Conservation (phyloP, 2,888 invertebrate genomes). For the Lissonota sp. region DNA sequence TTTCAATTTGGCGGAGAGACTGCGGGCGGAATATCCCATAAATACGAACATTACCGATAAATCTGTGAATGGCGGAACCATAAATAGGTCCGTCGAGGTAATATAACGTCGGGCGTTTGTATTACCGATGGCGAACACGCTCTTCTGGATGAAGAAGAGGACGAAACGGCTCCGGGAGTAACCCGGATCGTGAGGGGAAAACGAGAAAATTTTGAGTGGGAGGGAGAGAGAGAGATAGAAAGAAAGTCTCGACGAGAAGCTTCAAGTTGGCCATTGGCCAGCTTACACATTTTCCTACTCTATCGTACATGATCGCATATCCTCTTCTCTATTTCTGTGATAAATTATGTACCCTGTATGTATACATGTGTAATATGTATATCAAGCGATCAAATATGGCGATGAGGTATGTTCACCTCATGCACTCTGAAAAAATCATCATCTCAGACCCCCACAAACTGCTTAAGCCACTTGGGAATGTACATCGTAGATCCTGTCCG, state of each 20-base stretch:
- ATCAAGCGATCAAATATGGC: no score
- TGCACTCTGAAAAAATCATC: no score
- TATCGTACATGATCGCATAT: conserved; percentile 6
- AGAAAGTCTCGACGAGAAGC: conserved; percentile 58
- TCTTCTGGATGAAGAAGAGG: no score
- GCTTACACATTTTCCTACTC: conserved; percentile 76
- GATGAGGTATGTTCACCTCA: no score
- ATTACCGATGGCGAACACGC: conserved; percentile 60
- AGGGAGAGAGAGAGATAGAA: conserved; percentile 51
- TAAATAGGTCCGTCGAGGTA: conserved; percentile 71
- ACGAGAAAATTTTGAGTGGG: neutral
- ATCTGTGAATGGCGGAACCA: conserved; percentile 74
- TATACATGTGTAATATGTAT: no score
- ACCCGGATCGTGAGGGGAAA: no score
- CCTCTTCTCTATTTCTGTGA: conserved; percentile 19
- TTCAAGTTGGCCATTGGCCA: conserved; percentile 76
- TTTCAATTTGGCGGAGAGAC: neutral
- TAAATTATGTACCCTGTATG: no score
- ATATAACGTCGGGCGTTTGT: conserved; percentile 45
- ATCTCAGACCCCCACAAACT: no score
- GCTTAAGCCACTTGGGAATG: no score
- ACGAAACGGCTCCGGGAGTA: no score
- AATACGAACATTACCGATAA: conserved; percentile 75
- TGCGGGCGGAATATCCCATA: conserved; percentile 57
- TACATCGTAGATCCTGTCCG: no score